These are phyloP conservation scores for Poecilia velifera DNA, from an alignment of 2,797 vertebrate species.

Conservation along the genomic window DNA sequence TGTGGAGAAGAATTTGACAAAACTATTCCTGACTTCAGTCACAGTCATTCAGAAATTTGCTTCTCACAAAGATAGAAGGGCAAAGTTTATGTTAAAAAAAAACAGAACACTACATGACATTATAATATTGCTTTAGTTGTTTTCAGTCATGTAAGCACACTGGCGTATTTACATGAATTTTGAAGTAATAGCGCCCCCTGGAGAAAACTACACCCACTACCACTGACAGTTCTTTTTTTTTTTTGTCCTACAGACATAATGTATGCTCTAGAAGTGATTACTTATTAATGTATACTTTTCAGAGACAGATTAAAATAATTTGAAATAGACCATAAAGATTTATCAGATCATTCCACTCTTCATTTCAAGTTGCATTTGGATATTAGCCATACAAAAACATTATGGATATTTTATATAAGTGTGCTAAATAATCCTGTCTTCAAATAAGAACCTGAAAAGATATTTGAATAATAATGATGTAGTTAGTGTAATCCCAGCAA, in stretches of 20 bases:
- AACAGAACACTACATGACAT: too few relatives aligned
- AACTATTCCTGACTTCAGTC: too few relatives aligned
- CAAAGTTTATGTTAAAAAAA: too few relatives aligned
- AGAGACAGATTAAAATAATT: neutral
- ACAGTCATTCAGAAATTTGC: too few relatives aligned
- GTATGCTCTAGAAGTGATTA: neutral
- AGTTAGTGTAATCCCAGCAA: neutral
- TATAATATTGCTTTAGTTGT: too few relatives aligned
- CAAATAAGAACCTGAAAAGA: neutral
- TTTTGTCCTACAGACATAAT: neutral
- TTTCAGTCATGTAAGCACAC: too few relatives aligned
- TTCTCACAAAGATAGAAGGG: too few relatives aligned
- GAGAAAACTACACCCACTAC: too few relatives aligned
- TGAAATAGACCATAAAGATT: neutral
- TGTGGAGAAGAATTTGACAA: too few relatives aligned
- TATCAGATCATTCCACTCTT: neutral
- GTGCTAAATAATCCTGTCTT: neutral
- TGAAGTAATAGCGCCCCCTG: too few relatives aligned
- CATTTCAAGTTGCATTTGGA: neutral
- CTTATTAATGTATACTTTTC: neutral
- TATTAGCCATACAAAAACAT: neutral
- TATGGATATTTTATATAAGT: neutral
- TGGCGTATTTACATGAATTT: too few relatives aligned
- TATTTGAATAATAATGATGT: neutral
- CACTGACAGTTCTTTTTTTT: neutral